Conservation (phyloP, 2,888 invertebrate genomes). For the Amphimallon solstitiale region DNA sequence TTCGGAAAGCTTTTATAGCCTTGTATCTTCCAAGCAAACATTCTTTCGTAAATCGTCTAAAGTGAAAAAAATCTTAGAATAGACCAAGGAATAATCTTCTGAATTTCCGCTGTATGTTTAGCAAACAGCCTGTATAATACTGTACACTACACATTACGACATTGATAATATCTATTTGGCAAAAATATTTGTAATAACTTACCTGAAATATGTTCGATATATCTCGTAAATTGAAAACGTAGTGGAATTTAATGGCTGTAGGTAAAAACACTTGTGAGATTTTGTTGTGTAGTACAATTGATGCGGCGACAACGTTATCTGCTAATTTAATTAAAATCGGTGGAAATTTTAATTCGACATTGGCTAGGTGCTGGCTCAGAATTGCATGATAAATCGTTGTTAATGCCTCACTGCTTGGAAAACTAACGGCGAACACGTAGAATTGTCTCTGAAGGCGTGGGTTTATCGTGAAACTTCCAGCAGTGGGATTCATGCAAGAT, state of each 20-base stretch:
- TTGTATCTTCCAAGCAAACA: no score
- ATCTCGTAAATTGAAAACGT: conserved; percentile 94
- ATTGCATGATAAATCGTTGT: conserved; percentile 90
- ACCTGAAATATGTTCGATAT: conserved; percentile 96
- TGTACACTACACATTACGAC: no score
- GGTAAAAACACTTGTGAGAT: conserved; percentile 89
- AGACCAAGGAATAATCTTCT: no score
- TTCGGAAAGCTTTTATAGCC: no score
- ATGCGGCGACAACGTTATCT: conserved; percentile 80
- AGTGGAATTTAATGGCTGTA: conserved; percentile 96
- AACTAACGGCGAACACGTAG: conserved; percentile 85
- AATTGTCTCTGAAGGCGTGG: conserved; percentile 92
- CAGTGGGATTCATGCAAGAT: conserved; percentile 98
- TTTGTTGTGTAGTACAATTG: conserved; percentile 87
- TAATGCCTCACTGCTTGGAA: conserved; percentile 83
- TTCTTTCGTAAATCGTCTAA: no score
- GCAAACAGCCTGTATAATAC: no score
- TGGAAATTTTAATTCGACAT: conserved; percentile 83
- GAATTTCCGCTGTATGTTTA: no score
- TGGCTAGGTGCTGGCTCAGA: conserved; percentile 84
- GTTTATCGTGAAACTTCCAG: conserved; percentile 96
- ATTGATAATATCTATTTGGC: no score
- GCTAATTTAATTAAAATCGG: conserved; percentile 75
- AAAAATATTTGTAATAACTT: no score
- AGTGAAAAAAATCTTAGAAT: no score